These are phyloP conservation scores for Stramonita haemastoma DNA, from an alignment of 2,888 invertebrate genomes.

Conservation along the genomic window DNA sequence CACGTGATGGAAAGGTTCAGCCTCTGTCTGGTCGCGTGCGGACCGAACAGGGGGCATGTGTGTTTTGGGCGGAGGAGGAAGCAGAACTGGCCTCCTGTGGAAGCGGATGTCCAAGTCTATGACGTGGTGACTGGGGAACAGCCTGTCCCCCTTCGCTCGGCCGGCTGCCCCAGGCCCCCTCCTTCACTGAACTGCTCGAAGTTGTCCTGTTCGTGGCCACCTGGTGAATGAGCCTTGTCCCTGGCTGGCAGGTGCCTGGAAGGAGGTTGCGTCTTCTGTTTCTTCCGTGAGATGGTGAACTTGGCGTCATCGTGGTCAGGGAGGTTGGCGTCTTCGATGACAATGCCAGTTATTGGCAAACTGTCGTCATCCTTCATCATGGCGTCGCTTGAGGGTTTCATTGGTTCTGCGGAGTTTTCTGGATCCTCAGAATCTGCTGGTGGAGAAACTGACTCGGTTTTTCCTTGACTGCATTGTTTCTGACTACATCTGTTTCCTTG, in stretches of 20 bases:
- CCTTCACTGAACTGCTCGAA: background rate
- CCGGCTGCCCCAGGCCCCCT: too few relatives aligned
- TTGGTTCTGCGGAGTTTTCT: background rate
- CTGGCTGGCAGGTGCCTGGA: background rate
- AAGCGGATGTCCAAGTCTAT: slow-evolving; percentile 23
- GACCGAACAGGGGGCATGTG: background rate
- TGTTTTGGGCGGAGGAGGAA: background rate
- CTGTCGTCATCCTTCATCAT: background rate
- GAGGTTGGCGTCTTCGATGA: background rate
- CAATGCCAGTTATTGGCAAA: background rate
- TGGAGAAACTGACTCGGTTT: background rate
- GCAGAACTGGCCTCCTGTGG: background rate
- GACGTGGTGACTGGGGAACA: slow-evolving; percentile 7
- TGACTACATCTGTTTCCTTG: background rate
- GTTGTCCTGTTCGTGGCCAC: too few relatives aligned
- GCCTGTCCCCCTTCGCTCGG: background rate
- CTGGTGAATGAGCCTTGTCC: background rate
- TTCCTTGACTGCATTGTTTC: background rate
- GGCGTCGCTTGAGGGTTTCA: background rate
- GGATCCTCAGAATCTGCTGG: background rate
- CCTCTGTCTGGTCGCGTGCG: background rate
- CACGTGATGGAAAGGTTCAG: background rate
- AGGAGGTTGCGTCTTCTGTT: background rate
- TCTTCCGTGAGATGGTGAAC: slow-evolving; percentile 1
- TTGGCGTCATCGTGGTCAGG: slow-evolving; percentile 12